Conservation (phyloP, 2,888 invertebrate genomes). For the Oxycera nigricornis region DNA sequence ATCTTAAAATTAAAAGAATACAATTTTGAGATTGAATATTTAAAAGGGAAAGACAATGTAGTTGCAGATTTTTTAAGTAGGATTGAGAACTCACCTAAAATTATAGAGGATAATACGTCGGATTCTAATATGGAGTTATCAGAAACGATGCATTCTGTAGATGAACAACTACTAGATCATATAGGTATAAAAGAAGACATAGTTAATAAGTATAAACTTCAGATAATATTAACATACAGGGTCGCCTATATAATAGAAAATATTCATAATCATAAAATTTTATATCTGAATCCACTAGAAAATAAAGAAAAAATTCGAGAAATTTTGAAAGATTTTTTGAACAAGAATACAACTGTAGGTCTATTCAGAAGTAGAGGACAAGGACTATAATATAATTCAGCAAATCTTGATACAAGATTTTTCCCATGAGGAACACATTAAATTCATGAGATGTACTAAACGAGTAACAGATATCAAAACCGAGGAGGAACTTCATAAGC, state of each 20-base stretch:
- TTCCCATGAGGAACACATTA: too few relatives aligned
- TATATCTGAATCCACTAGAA: too few relatives aligned
- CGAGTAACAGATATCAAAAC: constrained; percentile 40
- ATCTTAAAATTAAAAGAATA: constrained; percentile 43
- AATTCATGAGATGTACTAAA: too few relatives aligned
- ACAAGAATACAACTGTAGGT: too few relatives aligned
- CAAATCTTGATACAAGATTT: too few relatives aligned
- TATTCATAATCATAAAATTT: too few relatives aligned
- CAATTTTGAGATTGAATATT: constrained; percentile 43
- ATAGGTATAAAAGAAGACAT: constrained; percentile 46
- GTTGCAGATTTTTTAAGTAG: constrained; percentile 46
- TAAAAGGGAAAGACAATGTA: constrained; percentile 43
- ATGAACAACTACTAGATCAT: constrained; percentile 44
- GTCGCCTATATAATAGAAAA: too few relatives aligned
- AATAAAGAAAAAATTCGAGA: too few relatives aligned
- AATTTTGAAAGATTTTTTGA: too few relatives aligned
- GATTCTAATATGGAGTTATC: constrained; percentile 40
- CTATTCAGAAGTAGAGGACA: too few relatives aligned
- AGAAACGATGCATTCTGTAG: constrained; percentile 42
- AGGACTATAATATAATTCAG: too few relatives aligned
- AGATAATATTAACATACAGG: constrained; percentile 46
- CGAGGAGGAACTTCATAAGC: constrained; percentile 43
- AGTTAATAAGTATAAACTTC: constrained; percentile 46
- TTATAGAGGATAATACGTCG: constrained; percentile 36
- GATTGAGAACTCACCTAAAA: constrained; percentile 42